Conservation (phyloP, 2,888 invertebrate genomes). For the Mythimna pallens region DNA sequence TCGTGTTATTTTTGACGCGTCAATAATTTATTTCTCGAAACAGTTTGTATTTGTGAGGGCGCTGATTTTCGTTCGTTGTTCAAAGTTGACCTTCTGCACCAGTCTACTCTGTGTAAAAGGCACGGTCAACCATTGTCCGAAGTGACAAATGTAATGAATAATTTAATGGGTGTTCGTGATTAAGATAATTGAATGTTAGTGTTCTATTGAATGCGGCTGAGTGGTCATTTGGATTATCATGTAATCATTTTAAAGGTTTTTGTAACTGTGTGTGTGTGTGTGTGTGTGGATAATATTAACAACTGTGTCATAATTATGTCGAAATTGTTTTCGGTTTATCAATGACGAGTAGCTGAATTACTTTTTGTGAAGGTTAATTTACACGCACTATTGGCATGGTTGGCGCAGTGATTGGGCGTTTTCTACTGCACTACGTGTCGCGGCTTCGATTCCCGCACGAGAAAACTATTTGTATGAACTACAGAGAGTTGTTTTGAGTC, state of each 20-base stretch:
- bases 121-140: conserved; percentile 82
- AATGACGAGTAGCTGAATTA: neutral
- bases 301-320: neutral
- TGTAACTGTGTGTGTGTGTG: neutral
- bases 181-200: conserved; percentile 73
- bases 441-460: too few relatives aligned
- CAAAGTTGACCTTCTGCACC: neutral
- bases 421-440: too few relatives aligned
- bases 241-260: conserved; percentile 33
- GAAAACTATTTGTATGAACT: too few relatives aligned
- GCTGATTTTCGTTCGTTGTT: neutral
- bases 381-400: too few relatives aligned
- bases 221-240: conserved; percentile 57
- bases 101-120: neutral
- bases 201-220: conserved; percentile 61
- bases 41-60: neutral
- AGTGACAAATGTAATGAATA: conserved; percentile 82
- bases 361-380: neutral
- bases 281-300: conserved; percentile 8
- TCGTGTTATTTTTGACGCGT: too few relatives aligned
- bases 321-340: neutral
- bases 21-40: neutral
- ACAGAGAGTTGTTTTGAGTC: too few relatives aligned
- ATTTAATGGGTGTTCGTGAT: conserved; percentile 76
- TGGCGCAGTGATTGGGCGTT: too few relatives aligned